phyloP scores from a whole-genome alignment of 2,888 invertebrate species.

The Volucella inanis region DNA sequence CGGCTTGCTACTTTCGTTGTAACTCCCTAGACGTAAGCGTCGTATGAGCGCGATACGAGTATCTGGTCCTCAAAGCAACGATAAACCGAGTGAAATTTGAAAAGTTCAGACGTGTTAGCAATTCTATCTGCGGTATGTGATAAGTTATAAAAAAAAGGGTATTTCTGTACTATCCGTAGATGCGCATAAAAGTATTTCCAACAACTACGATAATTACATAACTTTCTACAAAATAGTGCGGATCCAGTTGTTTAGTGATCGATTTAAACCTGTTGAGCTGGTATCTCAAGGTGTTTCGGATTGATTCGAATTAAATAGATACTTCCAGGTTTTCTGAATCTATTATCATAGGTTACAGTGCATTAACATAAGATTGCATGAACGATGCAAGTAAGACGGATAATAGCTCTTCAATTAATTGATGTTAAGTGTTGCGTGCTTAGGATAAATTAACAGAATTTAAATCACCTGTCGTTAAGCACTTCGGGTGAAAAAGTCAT shows the following conservation, averaged over 20 bases:
- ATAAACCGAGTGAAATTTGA: slow-evolving; percentile 30
- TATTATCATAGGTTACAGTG: background rate
- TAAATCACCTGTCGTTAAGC: background rate
- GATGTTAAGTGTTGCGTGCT: background rate
- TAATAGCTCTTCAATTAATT: background rate
- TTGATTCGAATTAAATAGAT: background rate
- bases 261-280: slow-evolving; percentile 50
- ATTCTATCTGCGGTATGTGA: slow-evolving; percentile 54
- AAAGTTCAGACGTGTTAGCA: slow-evolving; percentile 8
- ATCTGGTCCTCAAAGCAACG: slow-evolving; percentile 5
- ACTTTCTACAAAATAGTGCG: background rate
- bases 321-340: slow-evolving; percentile 1
- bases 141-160: background rate
- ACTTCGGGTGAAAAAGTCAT: slow-evolving; percentile 3
- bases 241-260: slow-evolving; percentile 6
- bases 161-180: background rate
- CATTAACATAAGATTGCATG: background rate
- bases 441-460: background rate
- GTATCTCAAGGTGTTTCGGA: slow-evolving; percentile 33
- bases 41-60: slow-evolving; percentile 12
- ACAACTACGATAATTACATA: slow-evolving; percentile 30
- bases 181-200: slow-evolving; percentile 20
- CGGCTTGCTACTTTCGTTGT: slow-evolving; percentile 61
- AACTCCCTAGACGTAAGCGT: slow-evolving; percentile 48
- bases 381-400: background rate